phyloP scores from a whole-genome alignment of 2,888 invertebrate species.

The Suillia variegata region DNA sequence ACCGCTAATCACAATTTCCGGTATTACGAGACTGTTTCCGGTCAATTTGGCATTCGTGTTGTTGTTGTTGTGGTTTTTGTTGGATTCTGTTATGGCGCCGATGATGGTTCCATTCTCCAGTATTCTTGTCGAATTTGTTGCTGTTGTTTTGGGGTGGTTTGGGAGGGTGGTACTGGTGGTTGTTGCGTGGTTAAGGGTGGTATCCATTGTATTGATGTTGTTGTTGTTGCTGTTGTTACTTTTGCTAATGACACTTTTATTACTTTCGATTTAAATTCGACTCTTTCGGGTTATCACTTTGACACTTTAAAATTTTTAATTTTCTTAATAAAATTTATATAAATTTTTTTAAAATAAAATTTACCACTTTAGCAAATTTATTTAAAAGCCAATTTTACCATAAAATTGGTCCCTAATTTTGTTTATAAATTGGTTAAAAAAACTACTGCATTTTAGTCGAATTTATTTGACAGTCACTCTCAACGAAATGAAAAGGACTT shows the following conservation, averaged over 20 bases:
- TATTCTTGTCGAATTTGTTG: constrained; percentile 31
- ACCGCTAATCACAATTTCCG: constrained; percentile 50
- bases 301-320: too few relatives aligned
- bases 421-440: background rate
- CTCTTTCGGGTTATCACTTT: too few relatives aligned
- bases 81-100: constrained; percentile 44
- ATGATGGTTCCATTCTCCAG: constrained; percentile 59
- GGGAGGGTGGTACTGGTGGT: constrained; percentile 15
- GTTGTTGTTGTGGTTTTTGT: too few relatives aligned
- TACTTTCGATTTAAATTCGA: too few relatives aligned
- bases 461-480: background rate
- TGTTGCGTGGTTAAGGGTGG: too few relatives aligned
- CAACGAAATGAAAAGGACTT: background rate
- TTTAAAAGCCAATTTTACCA: background rate
- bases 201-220: constrained; percentile 19
- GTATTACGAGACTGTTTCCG: constrained; percentile 35
- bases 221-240: constrained; percentile 28
- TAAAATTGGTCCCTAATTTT: constrained; percentile 24
- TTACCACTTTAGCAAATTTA: background rate
- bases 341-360: constrained; percentile 5
- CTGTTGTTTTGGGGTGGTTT: constrained; percentile 15
- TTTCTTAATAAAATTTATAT: background rate
- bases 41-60: constrained; percentile 18
- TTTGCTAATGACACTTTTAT: background rate
- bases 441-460: too few relatives aligned